A percentile compares a stretch with the other conserved stretches of the same genome.
These are phyloP conservation scores for Daboia siamensis DNA, from an alignment of 2,113 vertebrate species.

Conservation along the genomic window DNA sequence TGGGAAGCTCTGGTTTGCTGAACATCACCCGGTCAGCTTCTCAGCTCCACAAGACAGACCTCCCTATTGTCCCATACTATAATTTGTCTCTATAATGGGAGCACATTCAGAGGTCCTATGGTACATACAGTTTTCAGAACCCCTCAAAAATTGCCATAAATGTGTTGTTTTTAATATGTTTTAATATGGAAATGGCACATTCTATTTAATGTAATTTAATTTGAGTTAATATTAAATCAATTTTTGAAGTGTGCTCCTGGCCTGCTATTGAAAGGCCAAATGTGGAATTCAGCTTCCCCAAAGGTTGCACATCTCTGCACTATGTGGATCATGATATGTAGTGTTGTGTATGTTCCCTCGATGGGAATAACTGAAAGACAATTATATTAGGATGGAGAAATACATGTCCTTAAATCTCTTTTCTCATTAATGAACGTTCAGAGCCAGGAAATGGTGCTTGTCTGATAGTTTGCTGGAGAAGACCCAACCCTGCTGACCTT, in stretches of 20 bases:
- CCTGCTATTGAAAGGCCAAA: background rate
- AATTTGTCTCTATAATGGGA: background rate
- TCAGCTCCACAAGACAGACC: background rate
- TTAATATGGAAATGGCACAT: background rate
- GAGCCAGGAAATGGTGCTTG: conserved; percentile 62
- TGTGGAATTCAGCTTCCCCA: background rate
- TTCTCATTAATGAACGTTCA: conserved; percentile 49
- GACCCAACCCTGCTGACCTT: conserved; percentile 56
- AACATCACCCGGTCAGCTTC: background rate
- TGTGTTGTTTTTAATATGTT: background rate
- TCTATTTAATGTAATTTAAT: background rate
- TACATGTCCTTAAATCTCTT: background rate
- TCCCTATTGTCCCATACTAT: background rate
- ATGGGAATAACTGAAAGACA: background rate
- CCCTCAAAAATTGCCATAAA: background rate
- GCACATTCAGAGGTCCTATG: background rate
- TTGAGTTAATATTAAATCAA: background rate
- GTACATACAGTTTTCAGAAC: background rate
- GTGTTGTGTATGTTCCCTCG: background rate
- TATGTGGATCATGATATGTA: background rate
- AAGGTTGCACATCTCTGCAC: background rate
- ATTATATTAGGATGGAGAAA: background rate
- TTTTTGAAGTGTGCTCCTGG: background rate
- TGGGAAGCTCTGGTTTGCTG: background rate
- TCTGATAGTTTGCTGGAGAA: conserved; percentile 57